These are phyloP conservation scores for Cetonia aurata DNA, from an alignment of 2,888 invertebrate genomes.

Conservation along the genomic window DNA sequence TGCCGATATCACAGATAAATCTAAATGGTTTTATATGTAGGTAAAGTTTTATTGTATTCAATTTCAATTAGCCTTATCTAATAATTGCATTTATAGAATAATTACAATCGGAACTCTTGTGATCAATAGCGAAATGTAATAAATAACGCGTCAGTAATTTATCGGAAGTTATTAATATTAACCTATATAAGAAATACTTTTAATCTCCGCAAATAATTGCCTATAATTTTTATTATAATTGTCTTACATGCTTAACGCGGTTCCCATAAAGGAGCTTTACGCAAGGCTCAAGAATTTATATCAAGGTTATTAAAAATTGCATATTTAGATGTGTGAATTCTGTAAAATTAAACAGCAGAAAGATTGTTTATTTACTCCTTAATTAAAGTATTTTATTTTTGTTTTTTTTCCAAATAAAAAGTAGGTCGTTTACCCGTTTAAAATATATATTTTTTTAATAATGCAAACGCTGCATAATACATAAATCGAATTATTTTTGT, in stretches of 20 bases:
- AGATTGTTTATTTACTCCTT: too few species aligned
- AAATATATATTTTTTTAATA: too few species aligned
- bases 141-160: slow-evolving; percentile 30
- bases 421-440: too few species aligned
- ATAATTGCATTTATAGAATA: slow-evolving; percentile 1
- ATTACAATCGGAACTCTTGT: slow-evolving; percentile 11
- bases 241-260: slow-evolving; percentile 9
- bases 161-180: slow-evolving; percentile 42
- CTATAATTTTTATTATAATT: slow-evolving; percentile 15
- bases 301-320: slow-evolving; percentile 23
- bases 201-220: slow-evolving; percentile 19
- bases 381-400: too few species aligned
- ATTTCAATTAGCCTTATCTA: slow-evolving; percentile 4
- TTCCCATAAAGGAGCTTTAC: slow-evolving; percentile 9
- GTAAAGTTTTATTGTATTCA: background rate
- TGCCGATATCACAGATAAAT: slow-evolving; percentile 18
- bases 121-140: slow-evolving; percentile 36
- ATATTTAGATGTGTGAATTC: slow-evolving; percentile 3
- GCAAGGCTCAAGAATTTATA: slow-evolving; percentile 29
- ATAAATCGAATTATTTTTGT: background rate
- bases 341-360: too few species aligned
- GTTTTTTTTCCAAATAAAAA: too few species aligned
- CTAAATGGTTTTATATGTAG: background rate
- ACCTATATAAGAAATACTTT: slow-evolving; percentile 23
- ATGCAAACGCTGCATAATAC: background rate